Percentiles rank a stretch among this genome's conserved stretches.
phyloP scores from a whole-genome alignment of 2,797 vertebrate genomes.

The Gambusia yucatana region DNA sequence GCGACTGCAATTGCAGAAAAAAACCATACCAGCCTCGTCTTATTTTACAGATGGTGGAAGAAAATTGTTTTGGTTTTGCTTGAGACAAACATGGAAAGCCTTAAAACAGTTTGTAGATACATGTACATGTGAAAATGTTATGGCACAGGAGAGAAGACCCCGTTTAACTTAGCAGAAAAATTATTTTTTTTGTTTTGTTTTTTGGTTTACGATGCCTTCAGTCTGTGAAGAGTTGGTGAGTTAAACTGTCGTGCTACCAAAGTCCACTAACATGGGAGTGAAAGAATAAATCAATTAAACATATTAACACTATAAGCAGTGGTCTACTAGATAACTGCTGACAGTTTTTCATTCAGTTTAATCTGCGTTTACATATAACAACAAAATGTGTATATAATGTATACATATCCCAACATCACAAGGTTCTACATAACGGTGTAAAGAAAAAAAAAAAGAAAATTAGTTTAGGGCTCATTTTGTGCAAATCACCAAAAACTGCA shows the following conservation, averaged over 20 bases:
- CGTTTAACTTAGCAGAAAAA: slow-evolving; percentile 41
- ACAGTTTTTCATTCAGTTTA: slow-evolving; percentile 27
- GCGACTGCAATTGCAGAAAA: slow-evolving; percentile 73
- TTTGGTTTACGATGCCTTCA: slow-evolving; percentile 61
- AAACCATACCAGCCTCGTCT: slow-evolving; percentile 78
- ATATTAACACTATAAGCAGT: slow-evolving; percentile 14
- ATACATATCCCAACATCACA: slow-evolving; percentile 26
- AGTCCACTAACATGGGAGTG: slow-evolving; percentile 51
- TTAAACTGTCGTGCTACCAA: slow-evolving; percentile 46
- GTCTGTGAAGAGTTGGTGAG: slow-evolving; percentile 48
- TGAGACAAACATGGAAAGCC: slow-evolving; percentile 63
- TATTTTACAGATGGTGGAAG: slow-evolving; percentile 66
- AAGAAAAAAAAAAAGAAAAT: slow-evolving; percentile 35
- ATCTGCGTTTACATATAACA: slow-evolving; percentile 26
- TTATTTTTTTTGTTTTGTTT: slow-evolving; percentile 30
- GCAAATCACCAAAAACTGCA: slow-evolving; percentile 60
- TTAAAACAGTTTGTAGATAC: slow-evolving; percentile 66
- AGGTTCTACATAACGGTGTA: slow-evolving; percentile 30
- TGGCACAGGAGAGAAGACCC: slow-evolving; percentile 59
- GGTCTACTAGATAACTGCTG: slow-evolving; percentile 22
- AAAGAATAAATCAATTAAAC: slow-evolving; percentile 33
- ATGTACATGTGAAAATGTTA: slow-evolving; percentile 54
- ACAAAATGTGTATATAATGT: slow-evolving; percentile 10
- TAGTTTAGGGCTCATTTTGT: slow-evolving; percentile 54
- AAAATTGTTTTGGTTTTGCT: slow-evolving; percentile 74